Evolutionary conservation across 2,113 vertebrate species (phyloP), one percentile per base, ranked within the genome.

Genomic region (Ammospiza caudacuta): DNA sequence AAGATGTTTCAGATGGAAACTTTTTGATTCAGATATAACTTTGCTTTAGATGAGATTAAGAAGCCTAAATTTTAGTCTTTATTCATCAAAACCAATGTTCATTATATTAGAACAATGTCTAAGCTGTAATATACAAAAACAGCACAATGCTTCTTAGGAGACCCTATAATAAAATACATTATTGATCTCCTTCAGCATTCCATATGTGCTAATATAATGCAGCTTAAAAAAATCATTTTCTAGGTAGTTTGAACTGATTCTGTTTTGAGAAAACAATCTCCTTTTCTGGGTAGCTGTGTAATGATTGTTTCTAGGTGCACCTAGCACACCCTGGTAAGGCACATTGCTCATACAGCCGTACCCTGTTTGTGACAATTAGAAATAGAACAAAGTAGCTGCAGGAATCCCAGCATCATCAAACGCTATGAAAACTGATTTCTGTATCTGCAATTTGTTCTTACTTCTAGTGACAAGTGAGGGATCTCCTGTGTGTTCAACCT

Each of bases 41-140:
- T 90, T 95, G 63, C 9, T 97, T 95, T 96, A 94, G 59, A 90
- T 37, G 31, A 91, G n/a, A 80, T 92, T 79, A 77, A 52, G 47
- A 21, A 90, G 11, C 59, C 94, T 83, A 70, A 37, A 66, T 41
- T 69, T 93, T 96, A 88, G 12, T 70, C 54, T 96, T 97, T 20
- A 74, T 80, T 58, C 2, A 62, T 57, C 31, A 82, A 83, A 97
- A 85, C 64, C 35, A 93, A 92, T 95, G 72, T 89, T 37, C 41
- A 46, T 89, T 96, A n/a, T 81, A 33, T 86, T 96, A 95, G 73
- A 41, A 90, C 43, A 47, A 67, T 39, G 6, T 47, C 89, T 96
- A 92, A 91, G 44, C 39, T 70, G 43, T 83, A 94, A 76, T 90
- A 89, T 88, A 92, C 90, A 84, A 94, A 68, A 97, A 44, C 29